phyloP scores from a whole-genome alignment of 2,113 vertebrate genomes.

The Hippocampus mohnikei region DNA sequence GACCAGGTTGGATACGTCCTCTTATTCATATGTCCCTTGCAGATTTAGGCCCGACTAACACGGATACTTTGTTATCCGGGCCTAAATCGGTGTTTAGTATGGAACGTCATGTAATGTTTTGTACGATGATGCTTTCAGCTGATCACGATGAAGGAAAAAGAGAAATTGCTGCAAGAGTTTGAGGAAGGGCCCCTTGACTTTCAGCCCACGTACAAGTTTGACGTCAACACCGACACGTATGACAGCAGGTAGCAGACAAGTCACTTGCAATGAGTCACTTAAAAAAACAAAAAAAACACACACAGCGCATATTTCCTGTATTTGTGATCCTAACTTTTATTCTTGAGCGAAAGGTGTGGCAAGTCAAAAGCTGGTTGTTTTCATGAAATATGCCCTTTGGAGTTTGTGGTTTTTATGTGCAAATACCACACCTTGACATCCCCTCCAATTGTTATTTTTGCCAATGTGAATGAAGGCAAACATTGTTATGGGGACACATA shows the following conservation, averaged over 20 bases:
- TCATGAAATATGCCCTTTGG: neutral
- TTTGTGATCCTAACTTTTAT: neutral
- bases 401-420: neutral
- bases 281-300: neutral
- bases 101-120: neutral
- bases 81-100: neutral
- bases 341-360: neutral
- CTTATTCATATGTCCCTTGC: neutral
- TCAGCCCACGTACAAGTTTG: conserved; percentile 94
- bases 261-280: neutral
- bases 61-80: neutral
- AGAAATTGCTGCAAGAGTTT: conserved; percentile 82
- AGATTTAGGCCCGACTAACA: neutral
- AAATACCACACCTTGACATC: neutral
- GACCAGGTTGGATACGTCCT: conserved; percentile 79
- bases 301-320: neutral
- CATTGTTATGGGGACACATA: neutral
- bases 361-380: neutral
- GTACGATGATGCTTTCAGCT: conserved; percentile 69
- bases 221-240: conserved; percentile 81
- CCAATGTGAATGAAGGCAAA: neutral
- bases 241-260: conserved; percentile 77
- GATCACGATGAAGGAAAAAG: conserved; percentile 83
- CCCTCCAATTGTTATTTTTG: neutral
- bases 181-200: conserved; percentile 87